Evolutionary conservation across 2,113 vertebrate genomes (phyloP).

Genomic region (Sapajus apella): DNA sequence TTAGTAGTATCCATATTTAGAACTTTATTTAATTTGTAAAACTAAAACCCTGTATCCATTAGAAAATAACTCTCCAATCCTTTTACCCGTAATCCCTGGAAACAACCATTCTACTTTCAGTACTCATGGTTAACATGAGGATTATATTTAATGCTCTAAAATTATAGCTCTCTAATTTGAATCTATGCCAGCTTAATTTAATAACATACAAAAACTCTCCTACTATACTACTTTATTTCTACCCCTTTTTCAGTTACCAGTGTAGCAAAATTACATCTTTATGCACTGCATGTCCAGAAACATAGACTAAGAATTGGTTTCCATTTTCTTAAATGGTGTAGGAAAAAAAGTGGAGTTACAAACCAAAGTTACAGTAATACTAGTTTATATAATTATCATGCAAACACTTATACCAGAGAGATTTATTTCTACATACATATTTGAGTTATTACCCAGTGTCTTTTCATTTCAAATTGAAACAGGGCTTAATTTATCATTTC

Average conservation of each 20-base stretch:
- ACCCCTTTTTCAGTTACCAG: neutral
- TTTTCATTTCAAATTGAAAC: neutral
- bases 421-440: neutral
- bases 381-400: neutral
- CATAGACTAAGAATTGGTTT: neutral
- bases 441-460: neutral
- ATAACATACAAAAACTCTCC: neutral
- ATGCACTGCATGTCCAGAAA: neutral
- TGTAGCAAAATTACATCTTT: neutral
- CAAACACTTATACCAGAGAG: neutral
- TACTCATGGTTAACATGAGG: neutral
- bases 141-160: neutral
- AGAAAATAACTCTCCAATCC: neutral
- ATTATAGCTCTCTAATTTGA: neutral
- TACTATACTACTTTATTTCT: neutral
- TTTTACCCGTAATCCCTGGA: too few relatives aligned
- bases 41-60: neutral
- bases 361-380: neutral
- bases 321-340: neutral
- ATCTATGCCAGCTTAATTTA: neutral
- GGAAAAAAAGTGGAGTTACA: neutral
- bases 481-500: neutral
- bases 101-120: neutral
- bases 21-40: neutral
- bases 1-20: neutral